A percentile compares a stretch with the other conserved stretches of the same genome.
These are phyloP conservation scores for Pachydiplax longipennis DNA, from an alignment of 2,888 invertebrate species.

Conservation along the genomic window DNA sequence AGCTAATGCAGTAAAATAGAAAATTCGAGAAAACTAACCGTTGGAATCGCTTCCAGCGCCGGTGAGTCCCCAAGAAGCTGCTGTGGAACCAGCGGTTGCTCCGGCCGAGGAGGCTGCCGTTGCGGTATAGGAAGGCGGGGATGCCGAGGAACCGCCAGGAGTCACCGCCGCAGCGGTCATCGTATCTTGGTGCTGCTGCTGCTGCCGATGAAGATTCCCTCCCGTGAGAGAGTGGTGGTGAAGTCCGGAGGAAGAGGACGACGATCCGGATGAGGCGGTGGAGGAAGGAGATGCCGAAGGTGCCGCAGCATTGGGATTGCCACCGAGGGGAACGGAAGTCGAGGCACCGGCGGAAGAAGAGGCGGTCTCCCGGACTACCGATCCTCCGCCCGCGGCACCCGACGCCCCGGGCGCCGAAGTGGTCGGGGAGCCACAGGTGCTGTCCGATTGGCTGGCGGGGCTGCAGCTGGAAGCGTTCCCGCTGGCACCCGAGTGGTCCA, in stretches of 20 bases:
- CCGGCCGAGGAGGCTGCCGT: conserved; percentile 45
- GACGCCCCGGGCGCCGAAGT: conserved; percentile 51
- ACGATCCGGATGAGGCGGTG: background rate
- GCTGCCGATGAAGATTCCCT: background rate
- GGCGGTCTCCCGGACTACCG: conserved; percentile 19
- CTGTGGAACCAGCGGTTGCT: conserved; percentile 46
- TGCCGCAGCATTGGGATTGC: background rate
- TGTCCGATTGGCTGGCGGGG: conserved; percentile 69
- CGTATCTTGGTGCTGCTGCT: conserved; percentile 1
- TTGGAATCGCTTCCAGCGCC: conserved; percentile 46
- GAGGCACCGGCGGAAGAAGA: conserved; percentile 19
- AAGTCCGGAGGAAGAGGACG: background rate
- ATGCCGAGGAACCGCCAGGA: conserved; percentile 19
- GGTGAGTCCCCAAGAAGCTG: background rate
- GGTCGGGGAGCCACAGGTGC: conserved; percentile 68
- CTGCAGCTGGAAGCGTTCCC: conserved; percentile 55
- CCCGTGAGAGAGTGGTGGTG: background rate
- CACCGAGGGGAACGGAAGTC: conserved; percentile 52
- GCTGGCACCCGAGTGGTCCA: conserved; percentile 35
- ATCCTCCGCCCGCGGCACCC: conserved; percentile 38
- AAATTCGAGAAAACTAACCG: conserved; percentile 15
- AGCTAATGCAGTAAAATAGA: too few species aligned
- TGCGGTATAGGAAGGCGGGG: conserved; percentile 44
- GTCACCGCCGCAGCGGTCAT: conserved; percentile 31
- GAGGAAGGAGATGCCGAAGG: background rate